These are phyloP conservation scores for Trichoplusia ni DNA, from an alignment of 1,140 invertebrate species.

Conservation along the genomic window DNA sequence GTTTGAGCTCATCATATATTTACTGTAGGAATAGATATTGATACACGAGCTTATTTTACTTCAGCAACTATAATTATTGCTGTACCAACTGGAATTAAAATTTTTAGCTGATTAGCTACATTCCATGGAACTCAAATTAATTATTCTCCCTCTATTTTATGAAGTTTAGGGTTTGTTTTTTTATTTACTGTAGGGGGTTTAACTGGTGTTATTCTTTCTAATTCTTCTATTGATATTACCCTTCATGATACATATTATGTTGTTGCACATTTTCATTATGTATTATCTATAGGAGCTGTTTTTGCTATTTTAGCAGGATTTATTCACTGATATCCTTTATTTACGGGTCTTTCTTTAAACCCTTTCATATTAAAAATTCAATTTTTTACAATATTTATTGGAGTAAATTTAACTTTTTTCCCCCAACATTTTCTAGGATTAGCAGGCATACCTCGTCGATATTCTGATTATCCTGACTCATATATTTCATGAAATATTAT, in stretches of 20 bases:
- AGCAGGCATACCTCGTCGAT: conserved; percentile 87
- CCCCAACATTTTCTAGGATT: conserved; percentile 89
- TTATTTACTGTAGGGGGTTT: conserved; percentile 85
- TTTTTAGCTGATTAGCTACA: conserved; percentile 85
- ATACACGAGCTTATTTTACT: conserved; percentile 88
- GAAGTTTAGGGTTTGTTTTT: conserved; percentile 87
- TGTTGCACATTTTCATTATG: conserved; percentile 89
- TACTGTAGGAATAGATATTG: conserved; percentile 88
- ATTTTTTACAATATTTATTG: conserved; percentile 84
- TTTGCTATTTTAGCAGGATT: conserved; percentile 87
- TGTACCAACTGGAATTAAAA: conserved; percentile 85
- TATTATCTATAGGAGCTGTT: conserved; percentile 86
- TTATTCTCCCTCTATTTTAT: conserved; percentile 82
- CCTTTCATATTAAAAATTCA: conserved; percentile 82
- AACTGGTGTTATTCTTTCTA: conserved; percentile 85
- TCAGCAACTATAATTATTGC: conserved; percentile 89
- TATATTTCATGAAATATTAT: conserved; percentile 85
- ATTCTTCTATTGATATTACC: conserved; percentile 86
- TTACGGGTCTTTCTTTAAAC: conserved; percentile 83
- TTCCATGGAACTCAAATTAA: conserved; percentile 81
- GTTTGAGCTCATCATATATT: conserved; percentile 88
- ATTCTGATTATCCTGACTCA: conserved; percentile 87
- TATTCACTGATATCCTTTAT: conserved; percentile 85
- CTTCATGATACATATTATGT: conserved; percentile 90
- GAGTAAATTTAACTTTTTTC: conserved; percentile 89